phyloP scores from a whole-genome alignment of 2,888 invertebrate species.

The Adineta ricciae region DNA sequence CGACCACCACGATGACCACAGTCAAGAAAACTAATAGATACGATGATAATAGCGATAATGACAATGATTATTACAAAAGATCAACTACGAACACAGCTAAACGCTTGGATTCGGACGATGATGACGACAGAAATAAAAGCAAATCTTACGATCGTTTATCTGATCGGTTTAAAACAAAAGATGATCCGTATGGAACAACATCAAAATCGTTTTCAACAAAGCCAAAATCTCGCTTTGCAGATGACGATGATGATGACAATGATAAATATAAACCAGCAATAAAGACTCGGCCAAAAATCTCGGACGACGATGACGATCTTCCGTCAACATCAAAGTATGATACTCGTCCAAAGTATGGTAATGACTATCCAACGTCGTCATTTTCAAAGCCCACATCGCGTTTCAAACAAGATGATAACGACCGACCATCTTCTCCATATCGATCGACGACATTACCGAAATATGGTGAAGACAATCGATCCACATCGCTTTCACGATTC shows the following conservation, averaged over 20 bases:
- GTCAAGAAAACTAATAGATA: no score
- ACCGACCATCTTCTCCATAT: not conserved
- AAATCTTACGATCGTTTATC: not conserved
- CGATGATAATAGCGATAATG: no score
- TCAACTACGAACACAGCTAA: not conserved
- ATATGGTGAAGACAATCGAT: not conserved
- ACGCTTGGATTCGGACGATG: not conserved
- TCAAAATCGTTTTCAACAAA: not conserved
- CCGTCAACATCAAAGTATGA: not conserved
- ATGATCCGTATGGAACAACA: not conserved
- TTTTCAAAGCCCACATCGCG: not conserved
- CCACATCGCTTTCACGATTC: not conserved
- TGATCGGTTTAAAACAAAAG: not conserved
- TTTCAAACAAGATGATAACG: not conserved
- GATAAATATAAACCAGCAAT: not conserved
- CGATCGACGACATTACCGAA: not conserved
- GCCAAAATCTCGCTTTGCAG: not conserved
- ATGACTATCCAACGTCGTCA: not conserved
- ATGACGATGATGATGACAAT: not conserved
- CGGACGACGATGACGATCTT: not conserved
- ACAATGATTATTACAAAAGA: not conserved
- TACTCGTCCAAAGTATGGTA: not conserved
- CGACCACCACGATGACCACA: not conserved
- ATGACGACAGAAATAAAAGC: not conserved
- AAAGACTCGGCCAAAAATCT: not conserved